A percentile compares a stretch with the other conserved stretches of the same genome.
These are phyloP conservation scores for Nephrotoma guestfalica DNA, from an alignment of 2,888 invertebrate genomes.

Conservation along the genomic window DNA sequence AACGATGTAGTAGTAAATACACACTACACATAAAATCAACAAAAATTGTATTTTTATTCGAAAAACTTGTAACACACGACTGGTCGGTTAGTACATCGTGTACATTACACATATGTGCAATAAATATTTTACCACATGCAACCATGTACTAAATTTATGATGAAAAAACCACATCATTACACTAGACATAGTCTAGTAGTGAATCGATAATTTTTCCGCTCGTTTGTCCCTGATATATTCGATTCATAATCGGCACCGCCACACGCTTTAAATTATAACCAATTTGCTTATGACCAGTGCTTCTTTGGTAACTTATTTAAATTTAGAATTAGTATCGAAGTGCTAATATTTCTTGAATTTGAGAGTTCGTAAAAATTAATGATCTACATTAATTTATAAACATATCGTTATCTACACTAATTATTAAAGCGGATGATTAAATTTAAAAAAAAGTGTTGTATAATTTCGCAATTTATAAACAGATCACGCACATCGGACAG, in stretches of 20 bases:
- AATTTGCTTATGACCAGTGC: no score
- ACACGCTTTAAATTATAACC: no score
- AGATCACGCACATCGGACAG: not conserved
- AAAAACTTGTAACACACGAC: no score
- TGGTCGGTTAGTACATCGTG: no score
- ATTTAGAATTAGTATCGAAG: no score
- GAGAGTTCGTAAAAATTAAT: no score
- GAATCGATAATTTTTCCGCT: not conserved
- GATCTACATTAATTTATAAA: no score
- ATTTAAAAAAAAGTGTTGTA: not conserved
- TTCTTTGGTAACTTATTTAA: no score
- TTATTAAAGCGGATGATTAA: not conserved
- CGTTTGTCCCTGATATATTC: not conserved
- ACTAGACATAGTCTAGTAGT: not conserved
- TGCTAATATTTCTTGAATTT: no score
- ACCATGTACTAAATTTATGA: not conserved
- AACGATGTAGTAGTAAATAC: not conserved
- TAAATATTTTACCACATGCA: not conserved
- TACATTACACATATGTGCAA: not conserved
- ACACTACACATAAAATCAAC: not conserved
- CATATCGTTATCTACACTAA: not conserved
- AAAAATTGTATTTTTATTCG: not conserved
- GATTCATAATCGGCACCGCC: no score
- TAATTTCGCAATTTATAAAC: not conserved
- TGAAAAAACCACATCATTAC: not conserved